phyloP scores from a whole-genome alignment of 2,888 invertebrate species.

The Synanthedon formicaeformis region DNA sequence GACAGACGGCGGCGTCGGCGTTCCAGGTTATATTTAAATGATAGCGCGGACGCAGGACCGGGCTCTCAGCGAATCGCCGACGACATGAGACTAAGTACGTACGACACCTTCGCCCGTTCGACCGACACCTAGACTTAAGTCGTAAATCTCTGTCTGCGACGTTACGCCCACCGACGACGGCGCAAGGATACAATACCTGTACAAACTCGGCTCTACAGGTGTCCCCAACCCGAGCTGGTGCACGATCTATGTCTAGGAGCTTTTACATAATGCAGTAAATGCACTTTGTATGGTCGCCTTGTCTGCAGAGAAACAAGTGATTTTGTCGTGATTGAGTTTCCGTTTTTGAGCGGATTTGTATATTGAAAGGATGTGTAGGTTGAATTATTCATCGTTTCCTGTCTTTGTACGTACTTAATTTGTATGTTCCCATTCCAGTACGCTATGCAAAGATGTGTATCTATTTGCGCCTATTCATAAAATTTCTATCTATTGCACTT shows the following conservation, averaged over 20 bases:
- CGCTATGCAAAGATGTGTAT: background rate
- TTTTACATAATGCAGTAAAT: background rate
- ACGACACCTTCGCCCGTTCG: constrained; percentile 19
- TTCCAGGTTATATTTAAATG: constrained; percentile 68
- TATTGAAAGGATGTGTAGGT: constrained; percentile 33
- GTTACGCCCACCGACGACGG: constrained; percentile 15
- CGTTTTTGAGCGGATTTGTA: constrained; percentile 28
- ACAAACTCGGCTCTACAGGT: background rate
- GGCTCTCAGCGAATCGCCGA: constrained; percentile 48
- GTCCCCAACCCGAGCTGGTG: constrained; percentile 8
- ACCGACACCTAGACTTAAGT: constrained; percentile 30
- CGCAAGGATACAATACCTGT: constrained; percentile 7
- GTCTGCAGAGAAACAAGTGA: background rate
- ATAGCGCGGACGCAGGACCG: constrained; percentile 54
- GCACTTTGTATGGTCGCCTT: background rate
- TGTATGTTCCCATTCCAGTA: constrained; percentile 1
- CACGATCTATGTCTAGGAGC: constrained; percentile 6
- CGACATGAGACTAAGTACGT: constrained; percentile 66
- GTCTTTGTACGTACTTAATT: constrained; percentile 31
- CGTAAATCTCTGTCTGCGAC: constrained; percentile 23
- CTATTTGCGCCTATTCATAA: background rate
- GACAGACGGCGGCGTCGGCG: constrained; percentile 47
- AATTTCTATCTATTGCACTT: background rate
- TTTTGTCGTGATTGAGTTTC: constrained; percentile 19
- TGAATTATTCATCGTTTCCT: constrained; percentile 40